Conservation (phyloP, 2,797 vertebrate species). For the Toxotes lorentzi region DNA sequence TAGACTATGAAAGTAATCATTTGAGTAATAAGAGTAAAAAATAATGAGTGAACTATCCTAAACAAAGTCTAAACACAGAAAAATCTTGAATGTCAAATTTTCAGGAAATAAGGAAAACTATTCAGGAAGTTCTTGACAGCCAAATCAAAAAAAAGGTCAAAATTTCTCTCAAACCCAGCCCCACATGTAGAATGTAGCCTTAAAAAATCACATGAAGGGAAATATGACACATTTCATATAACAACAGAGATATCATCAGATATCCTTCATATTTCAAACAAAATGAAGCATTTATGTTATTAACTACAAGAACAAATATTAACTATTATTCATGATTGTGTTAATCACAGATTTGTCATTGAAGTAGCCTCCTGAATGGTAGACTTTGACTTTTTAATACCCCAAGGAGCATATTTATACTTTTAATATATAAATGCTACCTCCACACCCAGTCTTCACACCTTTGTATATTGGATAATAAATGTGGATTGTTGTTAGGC, state of each 20-base stretch:
- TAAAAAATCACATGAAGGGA: not conserved
- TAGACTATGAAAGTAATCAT: not conserved
- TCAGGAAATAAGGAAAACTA: not conserved
- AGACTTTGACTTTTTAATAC: not conserved
- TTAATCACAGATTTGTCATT: not conserved
- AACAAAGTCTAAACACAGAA: not conserved
- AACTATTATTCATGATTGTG: not conserved
- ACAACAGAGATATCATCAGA: not conserved
- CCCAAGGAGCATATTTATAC: not conserved
- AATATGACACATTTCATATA: not conserved
- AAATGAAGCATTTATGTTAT: not conserved
- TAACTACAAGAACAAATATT: not conserved
- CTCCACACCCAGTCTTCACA: not conserved
- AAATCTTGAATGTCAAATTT: slow-evolving; percentile 4
- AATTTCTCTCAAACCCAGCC: not conserved
- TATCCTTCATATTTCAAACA: not conserved
- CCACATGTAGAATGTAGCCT: not conserved
- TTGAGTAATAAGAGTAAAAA: not conserved
- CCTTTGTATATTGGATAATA: not conserved
- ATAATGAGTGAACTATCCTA: not conserved
- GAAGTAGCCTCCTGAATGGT: not conserved
- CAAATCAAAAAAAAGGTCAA: not conserved
- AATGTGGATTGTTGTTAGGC: not conserved
- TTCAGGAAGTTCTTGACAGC: slow-evolving; percentile 3
- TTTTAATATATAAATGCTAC: not conserved